A percentile compares a stretch with the other conserved stretches of the same genome.
Conservation (phyloP, 2,113 vertebrate species). For the Thunnus maccoyii region DNA sequence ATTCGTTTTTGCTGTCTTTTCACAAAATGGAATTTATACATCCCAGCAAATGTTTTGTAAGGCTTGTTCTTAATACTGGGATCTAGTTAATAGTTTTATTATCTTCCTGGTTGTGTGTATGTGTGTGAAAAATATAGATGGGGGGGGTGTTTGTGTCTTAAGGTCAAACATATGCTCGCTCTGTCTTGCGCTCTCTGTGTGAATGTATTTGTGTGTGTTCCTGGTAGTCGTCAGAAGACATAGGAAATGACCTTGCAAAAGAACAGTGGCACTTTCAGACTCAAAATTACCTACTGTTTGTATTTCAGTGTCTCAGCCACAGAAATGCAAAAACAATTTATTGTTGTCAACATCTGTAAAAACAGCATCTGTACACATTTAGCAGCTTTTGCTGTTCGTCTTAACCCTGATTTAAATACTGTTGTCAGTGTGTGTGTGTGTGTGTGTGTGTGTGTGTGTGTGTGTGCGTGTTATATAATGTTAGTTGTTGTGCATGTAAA, state of each 20-base stretch:
- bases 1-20: slow-evolving; percentile 4
- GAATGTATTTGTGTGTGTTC: slow-evolving; percentile 37
- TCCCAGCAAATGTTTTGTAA: background rate
- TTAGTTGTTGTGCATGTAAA: slow-evolving; percentile 78
- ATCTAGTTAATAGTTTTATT: no score
- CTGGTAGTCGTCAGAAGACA: slow-evolving; percentile 39
- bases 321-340: slow-evolving; percentile 20
- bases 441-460: slow-evolving; percentile 31
- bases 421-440: slow-evolving; percentile 43
- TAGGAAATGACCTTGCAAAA: slow-evolving; percentile 51
- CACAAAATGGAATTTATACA: background rate
- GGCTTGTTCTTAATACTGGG: background rate
- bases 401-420: slow-evolving; percentile 44
- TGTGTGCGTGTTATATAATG: slow-evolving; percentile 69
- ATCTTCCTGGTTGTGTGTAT: background rate
- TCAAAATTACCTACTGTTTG: slow-evolving; percentile 17
- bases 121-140: background rate
- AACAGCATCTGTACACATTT: slow-evolving; percentile 50
- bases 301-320: background rate
- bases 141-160: slow-evolving; percentile 31
- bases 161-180: slow-evolving; percentile 61
- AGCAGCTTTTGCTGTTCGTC: slow-evolving; percentile 25
- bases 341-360: slow-evolving; percentile 41
- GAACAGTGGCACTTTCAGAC: slow-evolving; percentile 37
- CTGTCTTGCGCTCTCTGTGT: slow-evolving; percentile 27